phyloP scores from a whole-genome alignment of 2,888 invertebrate species.

The Pristionchus entomophagus region DNA sequence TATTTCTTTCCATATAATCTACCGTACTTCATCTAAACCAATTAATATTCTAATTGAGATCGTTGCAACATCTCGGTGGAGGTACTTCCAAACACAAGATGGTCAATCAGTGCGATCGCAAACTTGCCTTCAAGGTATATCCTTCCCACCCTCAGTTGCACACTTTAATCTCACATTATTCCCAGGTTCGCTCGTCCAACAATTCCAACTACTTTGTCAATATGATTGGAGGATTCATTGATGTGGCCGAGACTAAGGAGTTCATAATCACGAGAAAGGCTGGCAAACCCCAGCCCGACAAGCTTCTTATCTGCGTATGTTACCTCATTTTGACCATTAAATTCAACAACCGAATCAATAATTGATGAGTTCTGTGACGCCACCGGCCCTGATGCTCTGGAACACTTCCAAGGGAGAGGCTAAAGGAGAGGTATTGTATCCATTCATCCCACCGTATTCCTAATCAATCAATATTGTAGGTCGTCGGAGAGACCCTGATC shows the following conservation, averaged over 20 bases:
- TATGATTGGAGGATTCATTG: slow-evolving; percentile 6
- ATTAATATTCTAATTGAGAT: neutral
- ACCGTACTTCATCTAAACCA: neutral
- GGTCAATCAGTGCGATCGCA: slow-evolving; percentile 37
- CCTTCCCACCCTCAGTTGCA: neutral
- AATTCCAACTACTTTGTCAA: slow-evolving; percentile 40
- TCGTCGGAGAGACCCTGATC: no score
- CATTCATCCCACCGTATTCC: neutral
- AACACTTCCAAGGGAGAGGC: slow-evolving; percentile 13
- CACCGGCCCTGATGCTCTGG: neutral
- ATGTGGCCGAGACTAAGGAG: neutral
- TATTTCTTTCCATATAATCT: neutral
- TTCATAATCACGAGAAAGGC: slow-evolving; percentile 41
- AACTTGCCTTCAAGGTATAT: slow-evolving; percentile 42
- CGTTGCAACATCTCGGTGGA: slow-evolving; percentile 33
- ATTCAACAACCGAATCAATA: neutral
- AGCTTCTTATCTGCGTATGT: neutral
- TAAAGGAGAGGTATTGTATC: neutral
- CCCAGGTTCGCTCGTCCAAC: slow-evolving; percentile 21
- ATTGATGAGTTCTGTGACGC: slow-evolving; percentile 31
- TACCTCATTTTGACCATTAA: neutral
- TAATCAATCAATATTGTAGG: no score
- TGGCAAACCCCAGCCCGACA: slow-evolving; percentile 11
- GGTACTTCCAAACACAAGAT: slow-evolving; percentile 32
- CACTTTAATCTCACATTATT: neutral